Base-by-base conservation (phyloP, 2,888 invertebrate species). In the Octodonta nipae region DNA sequence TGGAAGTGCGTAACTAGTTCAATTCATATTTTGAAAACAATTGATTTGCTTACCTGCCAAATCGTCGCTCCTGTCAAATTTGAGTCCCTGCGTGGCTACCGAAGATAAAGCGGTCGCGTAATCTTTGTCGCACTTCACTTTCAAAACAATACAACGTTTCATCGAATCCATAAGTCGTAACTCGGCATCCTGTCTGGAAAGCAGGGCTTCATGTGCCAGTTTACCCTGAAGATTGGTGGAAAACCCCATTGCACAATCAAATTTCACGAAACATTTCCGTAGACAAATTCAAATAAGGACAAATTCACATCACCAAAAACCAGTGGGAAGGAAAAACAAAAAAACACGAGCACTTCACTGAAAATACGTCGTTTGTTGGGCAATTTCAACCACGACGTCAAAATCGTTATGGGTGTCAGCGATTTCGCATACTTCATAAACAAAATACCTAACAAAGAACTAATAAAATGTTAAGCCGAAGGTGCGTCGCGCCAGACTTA, bases 171-270 rank as follows among this genome's bases (percentile, higher is more conserved):
- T 73, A 28, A 93, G 76, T 45, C 87, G 74, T 36, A 93, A 70
- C 65, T 93, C 93, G 12, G 88, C 86, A 60, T 93, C 92, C 64
- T 92, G 91, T 33, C 92, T 74, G 38, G 77, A 75, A 47, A 92
- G 69, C 48, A 93, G 69, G 43, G 89, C 89, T 64, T 91, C 91
- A 61, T 92, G 92, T 52, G 89, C 86, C 46, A 78, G 75, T 54
- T 84, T 80, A 49, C 87, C 86, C 64, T 88, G 83, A 34, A 88
- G 73, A 56, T 79, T 81, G 48, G 79, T 73, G 44, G 88, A 85
- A 65, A 89, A 91, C 47, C 88, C 83, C 84, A 85, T 84, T 44
- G 31, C 45, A 41, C 15, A 15, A 22, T n/a, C n/a, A n/a, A n/a
- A n/a, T n/a, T n/a, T n/a, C n/a, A 20, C 25, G 5, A 26, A 5